Evolutionary conservation across 2,888 invertebrate genomes (phyloP).

Genomic region (Piscicola geometra): DNA sequence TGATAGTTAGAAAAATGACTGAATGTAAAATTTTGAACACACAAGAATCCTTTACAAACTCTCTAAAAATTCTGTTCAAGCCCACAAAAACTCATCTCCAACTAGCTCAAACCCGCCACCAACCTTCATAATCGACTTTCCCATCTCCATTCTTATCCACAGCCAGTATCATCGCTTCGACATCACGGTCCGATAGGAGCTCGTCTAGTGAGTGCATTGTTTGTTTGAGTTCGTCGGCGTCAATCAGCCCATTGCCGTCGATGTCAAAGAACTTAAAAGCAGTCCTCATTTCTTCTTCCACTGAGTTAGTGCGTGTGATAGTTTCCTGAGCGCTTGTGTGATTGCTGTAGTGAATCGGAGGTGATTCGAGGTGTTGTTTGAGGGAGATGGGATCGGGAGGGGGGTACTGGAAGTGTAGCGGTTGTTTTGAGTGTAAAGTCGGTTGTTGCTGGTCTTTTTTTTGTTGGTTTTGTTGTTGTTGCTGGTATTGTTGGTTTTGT

Average conservation of each 20-base stretch:
- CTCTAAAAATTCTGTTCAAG: too few relatives aligned
- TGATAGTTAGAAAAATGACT: neutral
- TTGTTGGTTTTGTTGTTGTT: neutral
- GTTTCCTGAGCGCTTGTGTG: neutral
- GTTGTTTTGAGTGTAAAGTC: neutral
- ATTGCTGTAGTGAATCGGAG: too few relatives aligned
- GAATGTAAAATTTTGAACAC: neutral
- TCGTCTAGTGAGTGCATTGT: constrained; percentile 38
- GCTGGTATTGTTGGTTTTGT: neutral
- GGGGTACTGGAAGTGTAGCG: constrained; percentile 3
- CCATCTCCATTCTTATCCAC: constrained; percentile 39
- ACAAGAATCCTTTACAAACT: too few relatives aligned
- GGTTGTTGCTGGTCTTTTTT: too few relatives aligned
- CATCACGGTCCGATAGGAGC: constrained; percentile 34
- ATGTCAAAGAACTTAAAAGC: constrained; percentile 38
- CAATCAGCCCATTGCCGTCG: constrained; percentile 37
- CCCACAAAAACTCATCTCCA: neutral
- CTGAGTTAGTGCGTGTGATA: constrained; percentile 13
- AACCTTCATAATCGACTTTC: constrained; percentile 39
- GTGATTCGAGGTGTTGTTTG: neutral
- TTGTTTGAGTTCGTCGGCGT: constrained; percentile 33
- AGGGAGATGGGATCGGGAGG: neutral
- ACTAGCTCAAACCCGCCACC: neutral
- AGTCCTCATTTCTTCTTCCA: constrained; percentile 37
- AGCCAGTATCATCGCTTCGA: constrained; percentile 39